Evolutionary conservation across 2,797 vertebrate genomes (phyloP).

Genomic region (Esox lucius): DNA sequence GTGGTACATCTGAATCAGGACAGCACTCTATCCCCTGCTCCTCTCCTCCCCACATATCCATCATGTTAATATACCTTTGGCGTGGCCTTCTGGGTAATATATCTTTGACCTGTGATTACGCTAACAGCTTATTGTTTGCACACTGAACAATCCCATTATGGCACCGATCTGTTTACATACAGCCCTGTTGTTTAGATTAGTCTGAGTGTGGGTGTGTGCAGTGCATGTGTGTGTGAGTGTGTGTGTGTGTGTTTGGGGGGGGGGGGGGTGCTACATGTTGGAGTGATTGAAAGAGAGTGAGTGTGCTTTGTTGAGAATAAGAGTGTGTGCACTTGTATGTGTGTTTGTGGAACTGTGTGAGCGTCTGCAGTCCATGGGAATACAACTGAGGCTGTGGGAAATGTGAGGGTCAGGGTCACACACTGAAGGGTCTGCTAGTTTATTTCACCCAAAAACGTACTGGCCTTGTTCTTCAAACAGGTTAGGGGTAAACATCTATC

Average conservation of each 20-base stretch:
- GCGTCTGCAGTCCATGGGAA: conserved; percentile 8
- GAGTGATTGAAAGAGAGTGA: no score
- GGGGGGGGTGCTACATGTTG: neutral
- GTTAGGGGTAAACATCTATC: conserved; percentile 35
- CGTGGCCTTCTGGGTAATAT: conserved; percentile 70
- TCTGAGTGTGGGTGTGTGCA: conserved; percentile 35
- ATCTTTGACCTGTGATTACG: conserved; percentile 77
- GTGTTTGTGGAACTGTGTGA: conserved; percentile 12
- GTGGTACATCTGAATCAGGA: conserved; percentile 71
- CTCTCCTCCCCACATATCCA: conserved; percentile 64
- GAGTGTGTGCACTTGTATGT: neutral
- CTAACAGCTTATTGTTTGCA: conserved; percentile 79
- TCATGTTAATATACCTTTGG: conserved; percentile 74
- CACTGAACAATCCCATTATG: conserved; percentile 78
- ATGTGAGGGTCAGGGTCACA: conserved; percentile 42
- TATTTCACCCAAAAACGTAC: conserved; percentile 19
- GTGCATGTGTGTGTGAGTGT: neutral
- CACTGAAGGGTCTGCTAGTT: conserved; percentile 21
- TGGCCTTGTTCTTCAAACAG: conserved; percentile 14
- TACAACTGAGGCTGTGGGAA: conserved; percentile 17
- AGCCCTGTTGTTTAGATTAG: conserved; percentile 71
- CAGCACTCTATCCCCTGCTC: conserved; percentile 59
- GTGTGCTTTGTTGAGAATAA: neutral
- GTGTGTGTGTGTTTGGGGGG: neutral
- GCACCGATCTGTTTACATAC: conserved; percentile 72